Percentiles rank a stretch among this genome's conserved stretches.
Conservation (phyloP, 2,888 invertebrate species). For the Halocaridina rubra region DNA sequence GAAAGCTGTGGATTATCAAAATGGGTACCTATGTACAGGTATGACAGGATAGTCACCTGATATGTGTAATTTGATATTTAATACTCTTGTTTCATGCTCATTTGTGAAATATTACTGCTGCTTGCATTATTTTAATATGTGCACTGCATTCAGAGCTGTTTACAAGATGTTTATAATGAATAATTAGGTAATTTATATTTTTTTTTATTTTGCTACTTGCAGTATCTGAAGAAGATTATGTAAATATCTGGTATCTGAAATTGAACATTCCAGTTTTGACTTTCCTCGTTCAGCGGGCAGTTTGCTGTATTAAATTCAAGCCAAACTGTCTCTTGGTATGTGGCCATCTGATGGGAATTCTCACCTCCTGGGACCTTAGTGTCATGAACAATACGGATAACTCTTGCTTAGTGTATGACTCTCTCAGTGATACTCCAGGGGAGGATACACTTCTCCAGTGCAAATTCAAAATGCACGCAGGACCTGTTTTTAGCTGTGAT, state of each 20-base stretch:
- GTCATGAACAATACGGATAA: conserved; percentile 20
- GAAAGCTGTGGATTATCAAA: conserved; percentile 56
- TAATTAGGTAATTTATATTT: too few species aligned
- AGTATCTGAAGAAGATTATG: conserved; percentile 57
- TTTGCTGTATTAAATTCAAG: conserved; percentile 53
- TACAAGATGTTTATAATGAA: too few species aligned
- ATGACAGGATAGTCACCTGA: too few species aligned
- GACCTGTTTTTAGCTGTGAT: conserved; percentile 61
- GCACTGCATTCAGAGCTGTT: too few species aligned
- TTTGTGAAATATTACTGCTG: too few species aligned
- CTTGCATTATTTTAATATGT: too few species aligned
- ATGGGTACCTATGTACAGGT: conserved; percentile 57
- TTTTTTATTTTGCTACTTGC: conserved; percentile 14
- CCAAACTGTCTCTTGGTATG: conserved; percentile 44
- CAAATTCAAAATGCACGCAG: conserved; percentile 60
- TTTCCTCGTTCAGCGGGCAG: conserved; percentile 50
- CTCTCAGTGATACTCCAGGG: not conserved
- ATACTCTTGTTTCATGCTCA: not conserved
- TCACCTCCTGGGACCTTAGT: conserved; percentile 54
- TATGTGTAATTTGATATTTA: too few species aligned
- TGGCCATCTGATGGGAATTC: conserved; percentile 59
- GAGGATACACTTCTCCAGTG: not conserved
- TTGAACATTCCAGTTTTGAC: conserved; percentile 53
- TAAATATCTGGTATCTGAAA: conserved; percentile 55
- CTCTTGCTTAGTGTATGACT: not conserved